These are phyloP conservation scores for Osmoderma eremita DNA, from an alignment of 2,888 invertebrate genomes.

Conservation along the genomic window DNA sequence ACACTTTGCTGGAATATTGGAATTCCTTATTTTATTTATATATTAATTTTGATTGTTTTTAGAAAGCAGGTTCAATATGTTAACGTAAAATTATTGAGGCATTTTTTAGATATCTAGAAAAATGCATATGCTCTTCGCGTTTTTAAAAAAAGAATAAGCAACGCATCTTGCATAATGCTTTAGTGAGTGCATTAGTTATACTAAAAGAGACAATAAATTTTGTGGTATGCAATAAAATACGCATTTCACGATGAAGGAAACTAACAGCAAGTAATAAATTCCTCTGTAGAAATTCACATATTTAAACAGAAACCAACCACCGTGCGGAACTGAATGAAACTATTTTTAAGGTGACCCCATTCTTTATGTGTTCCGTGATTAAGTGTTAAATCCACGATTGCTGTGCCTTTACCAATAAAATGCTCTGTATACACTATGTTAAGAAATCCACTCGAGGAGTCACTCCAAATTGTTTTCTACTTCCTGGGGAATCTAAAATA, in stretches of 20 bases:
- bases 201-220: too few relatives aligned
- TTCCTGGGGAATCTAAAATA: neutral
- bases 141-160: too few relatives aligned
- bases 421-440: slow-evolving; percentile 2
- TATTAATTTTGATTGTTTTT: too few relatives aligned
- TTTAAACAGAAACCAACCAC: slow-evolving; percentile 5
- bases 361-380: slow-evolving; percentile 1
- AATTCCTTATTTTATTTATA: too few relatives aligned
- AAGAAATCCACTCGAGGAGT: slow-evolving; percentile 5
- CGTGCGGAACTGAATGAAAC: slow-evolving; percentile 14
- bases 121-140: too few relatives aligned
- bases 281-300: slow-evolving; percentile 7
- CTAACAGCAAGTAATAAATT: slow-evolving; percentile 6
- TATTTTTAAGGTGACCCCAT: slow-evolving; percentile 22
- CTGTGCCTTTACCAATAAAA: slow-evolving; percentile 2
- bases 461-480: slow-evolving; percentile 1
- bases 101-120: too few relatives aligned
- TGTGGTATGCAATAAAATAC: too few relatives aligned
- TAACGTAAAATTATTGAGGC: too few relatives aligned
- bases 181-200: too few relatives aligned
- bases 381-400: slow-evolving; percentile 9
- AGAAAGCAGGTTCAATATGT: too few relatives aligned
- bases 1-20: too few relatives aligned
- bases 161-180: too few relatives aligned
- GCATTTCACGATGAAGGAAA: neutral